phyloP scores from a whole-genome alignment of 2,797 vertebrate genomes.

The Rousettus madagascariensis region DNA sequence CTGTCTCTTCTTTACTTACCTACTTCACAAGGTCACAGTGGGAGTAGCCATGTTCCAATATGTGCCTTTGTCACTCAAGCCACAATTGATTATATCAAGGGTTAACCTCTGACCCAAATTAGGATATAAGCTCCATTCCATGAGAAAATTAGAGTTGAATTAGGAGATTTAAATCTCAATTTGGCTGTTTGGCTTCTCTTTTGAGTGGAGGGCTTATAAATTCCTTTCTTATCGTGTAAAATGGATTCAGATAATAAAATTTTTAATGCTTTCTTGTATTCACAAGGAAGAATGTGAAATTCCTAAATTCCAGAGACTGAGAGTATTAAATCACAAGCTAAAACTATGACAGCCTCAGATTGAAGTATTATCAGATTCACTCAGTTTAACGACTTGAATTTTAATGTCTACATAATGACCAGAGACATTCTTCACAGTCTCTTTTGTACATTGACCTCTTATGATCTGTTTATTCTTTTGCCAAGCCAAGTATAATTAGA shows the following conservation, averaged over 20 bases:
- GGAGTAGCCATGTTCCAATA: background rate
- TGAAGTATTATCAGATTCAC: background rate
- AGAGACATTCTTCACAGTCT: background rate
- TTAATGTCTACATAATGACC: background rate
- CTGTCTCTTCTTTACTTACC: background rate
- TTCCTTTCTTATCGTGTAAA: background rate
- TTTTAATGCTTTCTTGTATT: background rate
- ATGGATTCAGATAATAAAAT: background rate
- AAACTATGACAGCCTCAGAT: background rate
- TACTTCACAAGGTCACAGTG: background rate
- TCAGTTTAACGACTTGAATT: slow-evolving; percentile 26
- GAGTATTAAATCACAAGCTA: background rate
- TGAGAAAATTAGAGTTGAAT: background rate
- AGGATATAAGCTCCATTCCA: background rate
- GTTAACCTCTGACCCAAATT: background rate
- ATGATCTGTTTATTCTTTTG: slow-evolving; percentile 4
- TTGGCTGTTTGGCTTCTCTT: background rate
- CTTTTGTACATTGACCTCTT: background rate
- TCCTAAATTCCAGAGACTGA: background rate
- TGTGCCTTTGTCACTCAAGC: background rate
- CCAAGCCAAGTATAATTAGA: background rate
- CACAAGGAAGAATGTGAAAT: background rate
- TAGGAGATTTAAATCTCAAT: background rate
- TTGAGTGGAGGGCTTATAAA: background rate
- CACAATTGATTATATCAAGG: background rate